Conservation (phyloP, 2,113 vertebrate genomes). For the Ctenomys sociabilis region DNA sequence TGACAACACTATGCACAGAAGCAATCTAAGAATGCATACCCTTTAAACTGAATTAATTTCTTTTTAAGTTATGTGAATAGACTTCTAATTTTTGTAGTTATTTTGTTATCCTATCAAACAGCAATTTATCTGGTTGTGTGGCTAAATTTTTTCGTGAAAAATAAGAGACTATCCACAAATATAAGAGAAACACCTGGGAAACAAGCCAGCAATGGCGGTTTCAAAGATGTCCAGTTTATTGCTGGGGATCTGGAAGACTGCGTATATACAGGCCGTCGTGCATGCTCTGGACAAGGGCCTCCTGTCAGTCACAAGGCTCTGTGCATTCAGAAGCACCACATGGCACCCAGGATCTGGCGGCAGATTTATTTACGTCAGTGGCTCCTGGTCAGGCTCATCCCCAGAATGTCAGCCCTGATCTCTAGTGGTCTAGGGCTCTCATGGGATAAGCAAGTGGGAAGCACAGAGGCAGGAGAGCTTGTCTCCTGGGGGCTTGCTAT, state of each 20-base stretch:
- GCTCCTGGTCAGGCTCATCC: not conserved
- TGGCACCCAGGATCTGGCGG: not conserved
- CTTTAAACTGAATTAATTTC: conserved; percentile 26
- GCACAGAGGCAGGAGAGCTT: not conserved
- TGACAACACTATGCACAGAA: not conserved
- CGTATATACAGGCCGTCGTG: not conserved
- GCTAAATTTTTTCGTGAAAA: not conserved
- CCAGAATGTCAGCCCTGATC: not conserved
- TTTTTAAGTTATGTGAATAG: not conserved
- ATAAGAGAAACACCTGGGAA: not conserved
- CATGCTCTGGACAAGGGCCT: not conserved
- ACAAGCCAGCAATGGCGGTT: not conserved
- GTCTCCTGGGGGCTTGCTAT: no score
- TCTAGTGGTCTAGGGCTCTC: not conserved
- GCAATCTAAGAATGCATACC: not conserved
- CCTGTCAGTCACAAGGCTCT: not conserved
- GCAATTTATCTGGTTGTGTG: not conserved
- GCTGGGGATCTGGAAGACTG: not conserved
- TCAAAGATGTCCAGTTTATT: not conserved
- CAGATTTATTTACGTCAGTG: not conserved
- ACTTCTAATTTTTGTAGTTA: not conserved
- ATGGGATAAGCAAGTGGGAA: not conserved
- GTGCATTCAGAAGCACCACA: not conserved
- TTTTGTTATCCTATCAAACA: conserved; percentile 3
- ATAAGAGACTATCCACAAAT: not conserved